These are phyloP conservation scores for Rhinoraja longicauda DNA, from an alignment of 2,797 vertebrate genomes.

Conservation along the genomic window DNA sequence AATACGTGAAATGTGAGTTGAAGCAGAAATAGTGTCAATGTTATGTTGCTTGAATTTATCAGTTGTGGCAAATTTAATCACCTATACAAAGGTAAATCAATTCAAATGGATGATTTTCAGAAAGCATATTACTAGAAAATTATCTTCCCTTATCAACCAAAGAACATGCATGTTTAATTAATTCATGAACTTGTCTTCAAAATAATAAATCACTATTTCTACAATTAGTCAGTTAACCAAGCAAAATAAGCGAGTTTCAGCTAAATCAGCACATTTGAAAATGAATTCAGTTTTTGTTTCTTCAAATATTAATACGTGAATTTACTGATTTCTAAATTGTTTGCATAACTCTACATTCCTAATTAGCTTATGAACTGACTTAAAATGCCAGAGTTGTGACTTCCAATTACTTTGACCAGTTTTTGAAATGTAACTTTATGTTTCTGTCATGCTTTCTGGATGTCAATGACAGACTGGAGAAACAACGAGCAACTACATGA, in stretches of 20 bases:
- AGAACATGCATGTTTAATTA: not conserved
- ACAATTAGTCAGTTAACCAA: not conserved
- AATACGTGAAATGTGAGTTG: not conserved
- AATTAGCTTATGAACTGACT: not conserved
- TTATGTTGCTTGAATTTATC: not conserved
- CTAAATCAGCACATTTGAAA: not conserved
- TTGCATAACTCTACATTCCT: not conserved
- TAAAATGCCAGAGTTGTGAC: conserved; percentile 3
- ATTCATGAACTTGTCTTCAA: not conserved
- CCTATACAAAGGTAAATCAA: not conserved
- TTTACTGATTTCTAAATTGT: not conserved
- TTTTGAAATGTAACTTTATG: not conserved
- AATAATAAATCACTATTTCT: not conserved
- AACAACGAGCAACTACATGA: not conserved
- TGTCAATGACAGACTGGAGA: not conserved
- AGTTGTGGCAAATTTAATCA: not conserved
- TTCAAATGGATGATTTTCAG: not conserved
- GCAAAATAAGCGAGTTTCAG: not conserved
- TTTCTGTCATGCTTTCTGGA: not conserved
- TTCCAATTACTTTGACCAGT: not conserved
- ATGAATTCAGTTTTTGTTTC: not conserved
- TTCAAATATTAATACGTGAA: not conserved
- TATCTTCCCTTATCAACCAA: not conserved
- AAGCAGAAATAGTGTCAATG: not conserved
- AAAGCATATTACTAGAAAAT: not conserved